A percentile compares a stretch with the other conserved stretches of the same genome.
Evolutionary conservation across 2,797 vertebrate genomes (phyloP).

Genomic region (Gastrophryne carolinensis): DNA sequence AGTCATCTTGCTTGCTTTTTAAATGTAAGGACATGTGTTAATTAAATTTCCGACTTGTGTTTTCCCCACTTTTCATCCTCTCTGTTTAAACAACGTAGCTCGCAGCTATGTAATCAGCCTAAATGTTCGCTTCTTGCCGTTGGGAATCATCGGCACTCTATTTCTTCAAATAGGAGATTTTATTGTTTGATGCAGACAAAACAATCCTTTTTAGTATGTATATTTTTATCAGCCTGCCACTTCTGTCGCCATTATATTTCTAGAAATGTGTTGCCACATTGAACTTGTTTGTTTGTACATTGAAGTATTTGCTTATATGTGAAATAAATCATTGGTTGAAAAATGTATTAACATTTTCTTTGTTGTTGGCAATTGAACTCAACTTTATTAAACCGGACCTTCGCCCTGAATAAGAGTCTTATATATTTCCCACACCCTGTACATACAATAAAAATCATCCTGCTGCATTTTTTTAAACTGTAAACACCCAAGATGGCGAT

Average conservation of each 20-base stretch:
- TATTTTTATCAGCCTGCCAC: neutral
- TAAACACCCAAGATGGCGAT: no score
- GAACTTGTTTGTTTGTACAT: conserved; percentile 4
- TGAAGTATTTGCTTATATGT: neutral
- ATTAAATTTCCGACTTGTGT: neutral
- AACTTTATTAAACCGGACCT: no score
- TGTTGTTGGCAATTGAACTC: no score
- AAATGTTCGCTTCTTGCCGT: conserved; percentile 3
- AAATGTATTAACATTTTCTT: neutral
- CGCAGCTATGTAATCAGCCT: neutral
- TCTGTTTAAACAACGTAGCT: neutral
- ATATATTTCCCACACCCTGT: no score
- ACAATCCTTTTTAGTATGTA: conserved; percentile 21
- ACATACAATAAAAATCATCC: no score
- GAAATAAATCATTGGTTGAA: neutral
- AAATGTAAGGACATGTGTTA: neutral
- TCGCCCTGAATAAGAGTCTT: no score
- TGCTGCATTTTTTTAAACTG: no score
- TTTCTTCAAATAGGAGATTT: neutral
- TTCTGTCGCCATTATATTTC: conserved; percentile 30
- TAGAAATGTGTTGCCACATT: neutral
- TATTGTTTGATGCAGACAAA: neutral
- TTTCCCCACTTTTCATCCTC: neutral
- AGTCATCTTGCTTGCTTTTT: neutral
- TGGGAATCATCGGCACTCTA: neutral